phyloP scores from a whole-genome alignment of 2,888 invertebrate genomes.

The Hedychridium roseum region DNA sequence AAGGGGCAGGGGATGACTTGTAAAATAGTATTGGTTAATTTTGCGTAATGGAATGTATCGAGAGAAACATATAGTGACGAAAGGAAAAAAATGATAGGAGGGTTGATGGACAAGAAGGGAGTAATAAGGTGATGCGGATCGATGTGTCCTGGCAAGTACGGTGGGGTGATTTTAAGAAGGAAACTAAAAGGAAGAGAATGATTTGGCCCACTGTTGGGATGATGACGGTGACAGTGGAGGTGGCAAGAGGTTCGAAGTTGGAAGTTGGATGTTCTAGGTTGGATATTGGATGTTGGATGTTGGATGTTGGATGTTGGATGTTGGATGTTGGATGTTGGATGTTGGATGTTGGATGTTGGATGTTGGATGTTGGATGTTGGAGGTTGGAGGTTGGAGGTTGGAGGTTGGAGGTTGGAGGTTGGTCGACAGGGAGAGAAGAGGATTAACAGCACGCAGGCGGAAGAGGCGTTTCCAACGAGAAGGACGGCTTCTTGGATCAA shows the following conservation, averaged over 20 bases:
- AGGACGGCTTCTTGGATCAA: slow-evolving; percentile 47
- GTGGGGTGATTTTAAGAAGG: slow-evolving; percentile 47
- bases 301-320: too few species aligned
- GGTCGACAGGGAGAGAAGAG: slow-evolving; percentile 19
- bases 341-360: too few species aligned
- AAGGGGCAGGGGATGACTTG: too few species aligned
- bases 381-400: too few species aligned
- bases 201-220: slow-evolving; percentile 36
- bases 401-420: too few species aligned
- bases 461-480: slow-evolving; percentile 48
- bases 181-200: slow-evolving; percentile 62
- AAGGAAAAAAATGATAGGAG: slow-evolving; percentile 1
- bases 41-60: too few species aligned
- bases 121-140: slow-evolving; percentile 59
- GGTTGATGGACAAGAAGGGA: too few species aligned
- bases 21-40: too few species aligned
- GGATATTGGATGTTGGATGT: too few species aligned
- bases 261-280: too few species aligned
- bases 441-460: slow-evolving; percentile 34
- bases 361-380: too few species aligned
- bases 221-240: slow-evolving; percentile 8
- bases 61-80: neutral
- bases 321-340: too few species aligned
- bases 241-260: slow-evolving; percentile 11
- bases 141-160: slow-evolving; percentile 47